Conservation (phyloP, 2,888 invertebrate genomes). For the Melipona bicolor region DNA sequence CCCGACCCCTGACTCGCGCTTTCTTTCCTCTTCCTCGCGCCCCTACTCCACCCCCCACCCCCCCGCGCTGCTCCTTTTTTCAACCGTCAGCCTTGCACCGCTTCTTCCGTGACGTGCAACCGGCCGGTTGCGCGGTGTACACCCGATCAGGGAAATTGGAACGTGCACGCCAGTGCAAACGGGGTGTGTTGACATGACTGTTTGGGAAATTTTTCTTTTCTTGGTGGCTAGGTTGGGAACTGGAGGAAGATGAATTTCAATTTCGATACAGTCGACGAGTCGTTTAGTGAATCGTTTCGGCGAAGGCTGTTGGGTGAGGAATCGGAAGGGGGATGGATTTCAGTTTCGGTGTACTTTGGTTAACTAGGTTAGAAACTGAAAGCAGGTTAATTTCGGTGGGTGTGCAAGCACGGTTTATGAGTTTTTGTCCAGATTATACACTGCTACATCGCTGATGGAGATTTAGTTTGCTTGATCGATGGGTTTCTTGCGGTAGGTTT, state of each 20-base stretch:
- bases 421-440: too few relatives aligned
- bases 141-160: slow-evolving; percentile 62
- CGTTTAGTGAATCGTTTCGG: too few relatives aligned
- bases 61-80: neutral
- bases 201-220: too few relatives aligned
- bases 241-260: too few relatives aligned
- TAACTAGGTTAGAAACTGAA: neutral
- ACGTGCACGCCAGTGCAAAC: slow-evolving; percentile 44
- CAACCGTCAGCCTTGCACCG: slow-evolving; percentile 29
- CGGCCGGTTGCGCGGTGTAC: slow-evolving; percentile 2
- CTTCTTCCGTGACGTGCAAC: neutral
- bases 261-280: too few relatives aligned
- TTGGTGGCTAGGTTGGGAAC: too few relatives aligned
- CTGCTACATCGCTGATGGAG: too few relatives aligned
- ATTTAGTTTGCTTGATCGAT: too few relatives aligned
- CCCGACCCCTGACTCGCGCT: slow-evolving; percentile 17
- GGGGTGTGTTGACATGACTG: neutral
- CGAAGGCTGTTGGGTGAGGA: neutral
- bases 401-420: too few relatives aligned
- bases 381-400: neutral
- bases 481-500: neutral
- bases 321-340: neutral
- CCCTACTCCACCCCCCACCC: too few relatives aligned
- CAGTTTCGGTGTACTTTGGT: neutral
- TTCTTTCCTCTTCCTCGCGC: neutral